Evolutionary conservation across 1,140 invertebrate species (phyloP), one percentile per base, ranked within the genome.

Genomic region (Steinernema feltiae): DNA sequence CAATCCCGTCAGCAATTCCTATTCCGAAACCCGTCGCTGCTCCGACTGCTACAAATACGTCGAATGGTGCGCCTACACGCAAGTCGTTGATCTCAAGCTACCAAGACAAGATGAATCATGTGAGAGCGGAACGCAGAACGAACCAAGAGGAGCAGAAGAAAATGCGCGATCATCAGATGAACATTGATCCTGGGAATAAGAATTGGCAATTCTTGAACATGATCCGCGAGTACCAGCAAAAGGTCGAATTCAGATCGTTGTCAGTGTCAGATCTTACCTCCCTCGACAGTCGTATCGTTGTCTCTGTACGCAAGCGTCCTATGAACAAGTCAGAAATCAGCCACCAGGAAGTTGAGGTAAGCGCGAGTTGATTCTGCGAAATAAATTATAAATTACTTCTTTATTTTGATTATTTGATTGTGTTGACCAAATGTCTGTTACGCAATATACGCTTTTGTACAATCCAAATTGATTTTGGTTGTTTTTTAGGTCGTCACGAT

Each of bases 161-260:
- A 82, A 94, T 95, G 84, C 91, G 92, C 86, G 88, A 89, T 32
- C 90, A 91, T 7, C 87, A 93, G n/a, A 92, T 92, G 91, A 93
- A 94, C 86, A 89, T 94, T 84, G 95, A 98, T 88, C 93, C 94
- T 0, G 92, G 92, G 29, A 96, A 97, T 89, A 95, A 95, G 0
- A 96, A 97, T 87, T 98, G 94, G 94, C 94, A 98, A 86, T 98
- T 98, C 87, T 88, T 94, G 3, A 91, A 92, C 30, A 99, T 99
- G 96, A 98, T 99, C 81, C 91, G 92, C 78, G 95, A 98, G 78
- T 98, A 94, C 87, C 91, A 93, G 87, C 90, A 88, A 79, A 91
- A 90, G 76, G 89, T 99, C 76, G 95, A 98, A 73, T 97, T 94
- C 53, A 63, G 24, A 21, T n/a, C 53, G 15, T 21, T 63, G 12